phyloP scores from a whole-genome alignment of 1,140 invertebrate species.

The Aphelinus certus region DNA sequence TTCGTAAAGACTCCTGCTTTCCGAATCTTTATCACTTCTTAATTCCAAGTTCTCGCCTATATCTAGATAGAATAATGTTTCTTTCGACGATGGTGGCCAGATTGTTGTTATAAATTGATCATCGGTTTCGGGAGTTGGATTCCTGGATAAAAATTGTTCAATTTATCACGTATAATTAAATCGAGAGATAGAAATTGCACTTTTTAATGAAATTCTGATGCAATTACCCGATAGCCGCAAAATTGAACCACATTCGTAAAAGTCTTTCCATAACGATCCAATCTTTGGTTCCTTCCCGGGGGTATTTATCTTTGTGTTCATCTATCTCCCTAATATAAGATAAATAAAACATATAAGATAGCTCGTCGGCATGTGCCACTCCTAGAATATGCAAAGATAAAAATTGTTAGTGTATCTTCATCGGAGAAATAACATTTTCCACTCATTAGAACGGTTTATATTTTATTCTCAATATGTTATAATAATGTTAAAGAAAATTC shows the following conservation, averaged over 20 bases:
- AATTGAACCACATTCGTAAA: conserved; percentile 36
- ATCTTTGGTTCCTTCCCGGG: conserved; percentile 19
- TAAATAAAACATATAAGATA: conserved; percentile 11
- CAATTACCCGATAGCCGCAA: conserved; percentile 36
- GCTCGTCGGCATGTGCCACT: conserved; percentile 37
- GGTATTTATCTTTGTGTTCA: neutral
- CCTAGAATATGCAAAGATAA: conserved; percentile 10
- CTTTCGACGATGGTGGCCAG: too few species aligned
- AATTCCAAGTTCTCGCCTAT: too few species aligned
- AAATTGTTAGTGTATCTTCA: too few species aligned
- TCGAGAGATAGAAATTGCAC: neutral
- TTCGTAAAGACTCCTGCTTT: too few species aligned
- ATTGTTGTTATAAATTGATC: too few species aligned
- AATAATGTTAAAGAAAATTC: too few species aligned
- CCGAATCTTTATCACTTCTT: too few species aligned
- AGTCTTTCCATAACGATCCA: conserved; percentile 20
- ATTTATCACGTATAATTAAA: neutral
- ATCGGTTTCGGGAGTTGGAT: neutral
- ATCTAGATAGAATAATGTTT: too few species aligned
- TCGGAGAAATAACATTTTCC: too few species aligned
- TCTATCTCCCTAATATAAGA: conserved; percentile 4
- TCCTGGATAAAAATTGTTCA: neutral
- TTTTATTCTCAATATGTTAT: too few species aligned
- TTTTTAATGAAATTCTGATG: neutral
- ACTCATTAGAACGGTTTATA: too few species aligned